Conservation (phyloP, 2,797 vertebrate species). For the Schizopygopsis pylzovi region DNA sequence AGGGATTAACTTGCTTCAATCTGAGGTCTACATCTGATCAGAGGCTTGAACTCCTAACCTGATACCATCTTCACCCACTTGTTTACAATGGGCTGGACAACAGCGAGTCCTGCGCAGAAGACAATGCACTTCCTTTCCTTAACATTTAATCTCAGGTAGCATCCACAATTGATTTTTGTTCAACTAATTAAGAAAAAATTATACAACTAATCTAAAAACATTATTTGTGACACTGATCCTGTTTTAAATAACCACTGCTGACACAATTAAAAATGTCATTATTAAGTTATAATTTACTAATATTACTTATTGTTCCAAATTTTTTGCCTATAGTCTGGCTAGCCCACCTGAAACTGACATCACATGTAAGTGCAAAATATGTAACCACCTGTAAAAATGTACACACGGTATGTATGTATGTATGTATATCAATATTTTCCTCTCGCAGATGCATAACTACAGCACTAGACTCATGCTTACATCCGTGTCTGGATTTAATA, state of each 20-base stretch:
- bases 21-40: conserved; percentile 49
- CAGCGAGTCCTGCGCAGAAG: not conserved
- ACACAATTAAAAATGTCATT: not conserved
- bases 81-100: not conserved
- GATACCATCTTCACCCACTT: conserved; percentile 19
- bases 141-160: not conserved
- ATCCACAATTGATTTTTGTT: not conserved
- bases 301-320: not conserved
- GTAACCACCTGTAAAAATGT: not conserved
- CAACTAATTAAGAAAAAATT: not conserved
- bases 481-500: conserved; percentile 14
- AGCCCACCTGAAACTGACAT: not conserved
- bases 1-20: conserved; percentile 46
- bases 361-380: not conserved
- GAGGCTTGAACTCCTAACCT: conserved; percentile 23
- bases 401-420: not conserved
- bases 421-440: conserved; percentile 3
- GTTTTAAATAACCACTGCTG: not conserved
- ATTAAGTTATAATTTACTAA: not conserved
- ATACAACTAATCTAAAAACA: not conserved
- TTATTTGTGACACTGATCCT: too few relatives aligned
- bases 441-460: not conserved
- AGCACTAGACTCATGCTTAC: not conserved
- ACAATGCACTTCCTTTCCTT: not conserved
- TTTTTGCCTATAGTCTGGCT: not conserved